These are phyloP conservation scores for Sarcophilus harrisii DNA, from an alignment of 2,797 vertebrate species.

Conservation along the genomic window DNA sequence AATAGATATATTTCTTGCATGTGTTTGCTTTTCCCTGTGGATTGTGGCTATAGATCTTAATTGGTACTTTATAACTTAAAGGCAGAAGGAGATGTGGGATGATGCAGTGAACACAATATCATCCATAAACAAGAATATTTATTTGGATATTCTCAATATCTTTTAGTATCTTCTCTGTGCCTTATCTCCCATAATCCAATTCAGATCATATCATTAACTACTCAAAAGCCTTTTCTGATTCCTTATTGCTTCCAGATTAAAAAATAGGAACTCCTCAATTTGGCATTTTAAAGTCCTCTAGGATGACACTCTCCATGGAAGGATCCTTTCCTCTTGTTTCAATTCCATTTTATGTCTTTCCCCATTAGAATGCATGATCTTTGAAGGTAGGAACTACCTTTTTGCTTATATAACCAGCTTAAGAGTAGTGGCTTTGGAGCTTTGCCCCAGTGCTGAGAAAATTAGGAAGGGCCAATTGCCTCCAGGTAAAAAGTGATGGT, in stretches of 20 bases:
- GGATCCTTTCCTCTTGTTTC: not conserved
- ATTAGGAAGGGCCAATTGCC: not conserved
- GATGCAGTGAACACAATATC: not conserved
- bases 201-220: not conserved
- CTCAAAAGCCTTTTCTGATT: not conserved
- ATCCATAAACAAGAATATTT: not conserved
- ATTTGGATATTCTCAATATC: not conserved
- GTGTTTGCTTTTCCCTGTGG: not conserved
- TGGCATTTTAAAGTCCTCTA: not conserved
- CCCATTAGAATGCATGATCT: not conserved
- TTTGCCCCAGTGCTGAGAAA: not conserved
- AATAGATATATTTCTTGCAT: not conserved
- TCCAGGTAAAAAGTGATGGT: not conserved
- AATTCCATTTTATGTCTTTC: not conserved
- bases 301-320: not conserved
- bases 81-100: not conserved
- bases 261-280: not conserved
- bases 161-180: not conserved
- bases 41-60: not conserved
- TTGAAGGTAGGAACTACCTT: not conserved
- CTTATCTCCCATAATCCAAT: not conserved
- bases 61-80: not conserved
- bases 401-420: not conserved
- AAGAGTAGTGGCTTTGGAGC: not conserved
- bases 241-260: not conserved